These are phyloP conservation scores for Lagorchestes hirsutus DNA, from an alignment of 2,797 vertebrate genomes.

Conservation along the genomic window DNA sequence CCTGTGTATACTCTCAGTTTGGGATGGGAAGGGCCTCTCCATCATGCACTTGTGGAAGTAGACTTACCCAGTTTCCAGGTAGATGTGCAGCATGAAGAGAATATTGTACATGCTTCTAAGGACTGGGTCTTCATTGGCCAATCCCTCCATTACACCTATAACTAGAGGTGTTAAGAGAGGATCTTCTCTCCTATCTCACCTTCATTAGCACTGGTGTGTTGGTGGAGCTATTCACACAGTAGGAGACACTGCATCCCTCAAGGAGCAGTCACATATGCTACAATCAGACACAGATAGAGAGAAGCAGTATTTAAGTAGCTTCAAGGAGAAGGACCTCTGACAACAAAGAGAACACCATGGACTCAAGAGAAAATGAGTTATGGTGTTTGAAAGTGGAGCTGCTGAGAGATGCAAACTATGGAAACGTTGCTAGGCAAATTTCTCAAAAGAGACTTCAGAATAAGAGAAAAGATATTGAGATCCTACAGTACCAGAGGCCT, in stretches of 20 bases:
- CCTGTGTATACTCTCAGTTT: not conserved
- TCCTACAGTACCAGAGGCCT: not conserved
- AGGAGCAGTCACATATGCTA: not conserved
- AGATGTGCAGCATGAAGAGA: not conserved
- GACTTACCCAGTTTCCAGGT: not conserved
- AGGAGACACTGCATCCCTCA: not conserved
- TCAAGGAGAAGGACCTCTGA: not conserved
- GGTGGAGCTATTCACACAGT: not conserved
- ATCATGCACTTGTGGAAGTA: not conserved
- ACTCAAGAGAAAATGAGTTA: not conserved
- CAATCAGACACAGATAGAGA: not conserved
- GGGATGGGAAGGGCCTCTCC: not conserved
- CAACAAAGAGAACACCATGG: not conserved
- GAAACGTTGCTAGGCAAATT: not conserved
- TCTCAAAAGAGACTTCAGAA: not conserved
- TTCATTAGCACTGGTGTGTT: not conserved
- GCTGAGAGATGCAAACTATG: not conserved
- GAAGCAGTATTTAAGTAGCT: not conserved
- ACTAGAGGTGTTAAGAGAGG: not conserved
- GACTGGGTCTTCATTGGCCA: not conserved
- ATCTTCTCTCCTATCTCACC: not conserved
- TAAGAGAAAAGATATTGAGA: not conserved
- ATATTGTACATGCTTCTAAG: not conserved
- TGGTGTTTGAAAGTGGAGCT: not conserved
- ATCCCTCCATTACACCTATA: not conserved